Percentiles rank a stretch among this genome's conserved stretches.
phyloP scores from a whole-genome alignment of 2,113 vertebrate genomes.

The Grammomys dolichurus region DNA sequence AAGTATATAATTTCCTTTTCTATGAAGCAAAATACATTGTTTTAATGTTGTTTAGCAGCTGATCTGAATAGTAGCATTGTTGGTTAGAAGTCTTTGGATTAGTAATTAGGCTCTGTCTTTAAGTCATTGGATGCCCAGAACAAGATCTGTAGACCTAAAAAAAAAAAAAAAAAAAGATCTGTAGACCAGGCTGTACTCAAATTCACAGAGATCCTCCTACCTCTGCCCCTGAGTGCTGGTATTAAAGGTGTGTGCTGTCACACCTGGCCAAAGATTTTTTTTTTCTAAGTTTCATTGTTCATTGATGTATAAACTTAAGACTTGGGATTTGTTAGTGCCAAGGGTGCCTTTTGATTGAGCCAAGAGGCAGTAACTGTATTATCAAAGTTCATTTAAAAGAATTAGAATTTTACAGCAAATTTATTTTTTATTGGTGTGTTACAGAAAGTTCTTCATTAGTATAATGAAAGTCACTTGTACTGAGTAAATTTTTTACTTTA shows the following conservation, averaged over 20 bases:
- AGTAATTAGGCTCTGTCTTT: background rate
- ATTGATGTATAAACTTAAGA: background rate
- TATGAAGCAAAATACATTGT: background rate
- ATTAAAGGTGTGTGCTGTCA: too few species aligned
- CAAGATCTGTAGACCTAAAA: too few species aligned
- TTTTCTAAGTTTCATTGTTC: background rate
- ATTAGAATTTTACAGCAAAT: background rate
- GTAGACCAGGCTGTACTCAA: too few species aligned
- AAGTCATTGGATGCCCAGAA: background rate
- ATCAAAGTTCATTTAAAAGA: constrained; percentile 45
- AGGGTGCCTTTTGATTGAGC: background rate
- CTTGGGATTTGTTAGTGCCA: constrained; percentile 9
- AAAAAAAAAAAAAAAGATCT: too few species aligned
- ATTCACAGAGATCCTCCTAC: too few species aligned
- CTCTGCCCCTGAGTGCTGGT: too few species aligned
- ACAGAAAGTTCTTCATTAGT: background rate
- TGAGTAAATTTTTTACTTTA: constrained; percentile 38
- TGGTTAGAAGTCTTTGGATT: background rate
- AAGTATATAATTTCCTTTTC: background rate
- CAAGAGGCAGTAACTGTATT: constrained; percentile 14
- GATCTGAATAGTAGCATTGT: background rate
- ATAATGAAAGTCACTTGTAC: constrained; percentile 10
- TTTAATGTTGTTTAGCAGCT: constrained; percentile 31
- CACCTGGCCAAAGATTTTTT: background rate
- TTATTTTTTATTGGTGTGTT: background rate